phyloP scores from a whole-genome alignment of 1,140 invertebrate species.

The Lepidurus arcticus region DNA sequence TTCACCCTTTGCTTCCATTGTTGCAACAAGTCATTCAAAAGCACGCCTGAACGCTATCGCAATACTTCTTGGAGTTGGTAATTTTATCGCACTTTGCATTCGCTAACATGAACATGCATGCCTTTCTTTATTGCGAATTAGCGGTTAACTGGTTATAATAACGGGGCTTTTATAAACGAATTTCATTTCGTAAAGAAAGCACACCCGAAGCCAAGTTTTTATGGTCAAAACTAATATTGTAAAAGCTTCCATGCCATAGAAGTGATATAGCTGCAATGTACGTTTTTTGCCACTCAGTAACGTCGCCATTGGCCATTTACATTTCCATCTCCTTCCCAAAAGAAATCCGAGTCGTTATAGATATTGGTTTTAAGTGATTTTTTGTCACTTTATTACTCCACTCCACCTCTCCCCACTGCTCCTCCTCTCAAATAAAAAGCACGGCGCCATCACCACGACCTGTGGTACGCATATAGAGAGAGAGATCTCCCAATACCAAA shows the following conservation, averaged over 20 bases:
- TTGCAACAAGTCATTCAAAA: too few relatives aligned
- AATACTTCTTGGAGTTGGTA: too few relatives aligned
- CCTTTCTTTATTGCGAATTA: neutral
- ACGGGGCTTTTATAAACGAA: neutral
- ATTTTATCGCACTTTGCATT: too few relatives aligned
- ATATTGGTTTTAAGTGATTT: constrained; percentile 9
- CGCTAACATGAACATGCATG: too few relatives aligned
- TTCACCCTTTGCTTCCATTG: too few relatives aligned
- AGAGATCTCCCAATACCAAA: neutral
- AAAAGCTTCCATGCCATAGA: constrained; percentile 15
- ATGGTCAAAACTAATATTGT: constrained; percentile 1
- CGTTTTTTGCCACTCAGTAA: constrained; percentile 11
- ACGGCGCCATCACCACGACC: neutral
- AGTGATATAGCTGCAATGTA: constrained; percentile 7
- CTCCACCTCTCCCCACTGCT: neutral
- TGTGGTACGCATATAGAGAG: neutral
- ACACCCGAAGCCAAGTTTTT: neutral
- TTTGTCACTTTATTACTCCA: constrained; percentile 11
- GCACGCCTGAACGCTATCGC: too few relatives aligned
- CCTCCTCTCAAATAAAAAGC: neutral
- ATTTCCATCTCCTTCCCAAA: constrained; percentile 18
- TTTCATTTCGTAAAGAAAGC: neutral
- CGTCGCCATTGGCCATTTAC: neutral
- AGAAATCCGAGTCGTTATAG: neutral
- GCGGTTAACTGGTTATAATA: neutral